These are phyloP conservation scores for Apostichopus japonicus DNA, from an alignment of 35 echinoderm and acorn worm species.

Conservation along the genomic window DNA sequence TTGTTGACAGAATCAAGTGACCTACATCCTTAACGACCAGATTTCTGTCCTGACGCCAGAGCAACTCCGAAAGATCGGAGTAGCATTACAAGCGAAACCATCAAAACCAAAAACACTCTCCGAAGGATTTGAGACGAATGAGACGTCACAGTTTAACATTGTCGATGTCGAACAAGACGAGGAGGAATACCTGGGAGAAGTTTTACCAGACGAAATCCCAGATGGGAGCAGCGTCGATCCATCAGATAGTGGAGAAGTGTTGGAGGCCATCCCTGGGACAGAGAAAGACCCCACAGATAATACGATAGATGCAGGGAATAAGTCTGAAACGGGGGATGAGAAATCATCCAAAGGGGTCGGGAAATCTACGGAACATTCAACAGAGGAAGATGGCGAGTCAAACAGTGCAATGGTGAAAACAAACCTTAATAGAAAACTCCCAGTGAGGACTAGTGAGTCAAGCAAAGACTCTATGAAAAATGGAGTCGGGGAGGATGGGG, in stretches of 20 bases:
- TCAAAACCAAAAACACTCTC: neutral
- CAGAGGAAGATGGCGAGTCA: neutral
- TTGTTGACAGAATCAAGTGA: neutral
- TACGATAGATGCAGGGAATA: neutral
- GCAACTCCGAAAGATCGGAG: slow-evolving; percentile 39
- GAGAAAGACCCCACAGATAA: neutral
- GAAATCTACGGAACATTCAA: neutral
- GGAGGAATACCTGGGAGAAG: slow-evolving; percentile 32
- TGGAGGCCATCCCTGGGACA: neutral
- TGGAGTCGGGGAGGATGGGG: neutral
- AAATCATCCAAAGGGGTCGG: neutral
- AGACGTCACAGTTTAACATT: slow-evolving; percentile 44
- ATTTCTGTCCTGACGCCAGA: slow-evolving; percentile 28
- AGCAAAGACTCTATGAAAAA: neutral
- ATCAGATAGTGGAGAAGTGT: neutral
- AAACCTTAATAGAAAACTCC: slow-evolving; percentile 9
- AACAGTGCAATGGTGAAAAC: slow-evolving; percentile 52
- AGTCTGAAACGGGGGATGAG: neutral
- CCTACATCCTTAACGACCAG: slow-evolving; percentile 37
- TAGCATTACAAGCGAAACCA: neutral
- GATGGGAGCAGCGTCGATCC: neutral
- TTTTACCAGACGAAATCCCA: neutral
- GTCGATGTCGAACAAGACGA: slow-evolving; percentile 49
- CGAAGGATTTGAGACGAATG: slow-evolving; percentile 42
- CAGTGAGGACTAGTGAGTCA: slow-evolving; percentile 5